Conservation (phyloP, 2,113 vertebrate species). For the Ailuropoda melanoleuca region DNA sequence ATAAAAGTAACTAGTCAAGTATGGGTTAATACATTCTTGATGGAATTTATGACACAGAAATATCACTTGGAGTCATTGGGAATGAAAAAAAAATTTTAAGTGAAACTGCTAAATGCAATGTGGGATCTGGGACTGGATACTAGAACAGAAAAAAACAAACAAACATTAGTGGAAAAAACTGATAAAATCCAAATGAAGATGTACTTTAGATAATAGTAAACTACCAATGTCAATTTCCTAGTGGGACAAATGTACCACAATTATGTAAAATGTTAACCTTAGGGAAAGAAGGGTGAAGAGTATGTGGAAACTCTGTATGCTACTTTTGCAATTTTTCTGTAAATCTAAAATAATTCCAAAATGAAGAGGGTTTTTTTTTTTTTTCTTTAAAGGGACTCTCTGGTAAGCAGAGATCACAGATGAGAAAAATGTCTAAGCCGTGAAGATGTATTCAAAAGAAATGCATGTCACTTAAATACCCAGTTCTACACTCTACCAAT, state of each 20-base stretch:
- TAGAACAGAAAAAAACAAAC: neutral
- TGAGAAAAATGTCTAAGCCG: slow-evolving; percentile 11
- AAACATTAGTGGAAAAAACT: neutral
- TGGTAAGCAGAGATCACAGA: neutral
- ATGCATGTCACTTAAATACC: neutral
- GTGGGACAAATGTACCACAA: neutral
- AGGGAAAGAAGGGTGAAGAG: neutral
- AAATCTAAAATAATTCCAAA: slow-evolving; percentile 17
- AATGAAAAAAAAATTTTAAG: neutral
- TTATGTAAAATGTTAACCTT: slow-evolving; percentile 26
- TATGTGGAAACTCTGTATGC: neutral
- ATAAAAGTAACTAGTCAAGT: slow-evolving; percentile 24
- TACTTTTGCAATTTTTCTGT: slow-evolving; percentile 18
- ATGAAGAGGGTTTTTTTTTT: neutral
- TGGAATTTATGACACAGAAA: neutral
- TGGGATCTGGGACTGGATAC: neutral
- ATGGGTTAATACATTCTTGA: neutral
- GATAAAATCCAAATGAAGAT: neutral
- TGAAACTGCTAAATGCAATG: slow-evolving; percentile 1
- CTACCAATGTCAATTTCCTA: neutral
- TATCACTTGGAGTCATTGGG: neutral
- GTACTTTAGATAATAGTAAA: neutral
- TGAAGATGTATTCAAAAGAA: slow-evolving; percentile 3
- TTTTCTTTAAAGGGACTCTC: neutral
- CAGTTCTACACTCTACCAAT: neutral